Evolutionary conservation across 2,797 vertebrate species (phyloP).

Genomic region (Numenius phaeopus): DNA sequence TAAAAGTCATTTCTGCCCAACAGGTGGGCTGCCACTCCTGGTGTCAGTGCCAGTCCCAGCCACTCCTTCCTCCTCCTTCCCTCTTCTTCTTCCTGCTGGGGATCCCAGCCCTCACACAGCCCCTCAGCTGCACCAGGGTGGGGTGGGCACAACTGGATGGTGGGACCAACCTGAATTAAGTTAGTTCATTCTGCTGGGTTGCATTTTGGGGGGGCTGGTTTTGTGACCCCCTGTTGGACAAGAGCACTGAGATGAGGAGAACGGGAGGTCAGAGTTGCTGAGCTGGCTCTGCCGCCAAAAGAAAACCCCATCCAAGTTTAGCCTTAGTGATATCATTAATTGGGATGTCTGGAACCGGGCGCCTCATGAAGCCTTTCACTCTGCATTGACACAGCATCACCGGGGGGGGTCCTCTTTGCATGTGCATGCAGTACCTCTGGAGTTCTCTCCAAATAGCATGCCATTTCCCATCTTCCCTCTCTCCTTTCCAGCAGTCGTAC

Average conservation of each 20-base stretch:
- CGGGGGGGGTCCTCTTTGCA: not conserved
- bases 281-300: not conserved
- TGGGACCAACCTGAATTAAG: not conserved
- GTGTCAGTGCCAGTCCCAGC: not conserved
- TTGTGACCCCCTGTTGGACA: not conserved
- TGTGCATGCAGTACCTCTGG: accelerated
- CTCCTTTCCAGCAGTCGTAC: not conserved
- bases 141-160: not conserved
- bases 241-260: not conserved
- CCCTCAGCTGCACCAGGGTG: not conserved
- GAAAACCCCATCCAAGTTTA: not conserved
- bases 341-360: not conserved
- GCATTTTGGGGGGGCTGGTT: accelerated
- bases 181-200: not conserved
- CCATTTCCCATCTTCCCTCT: not conserved
- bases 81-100: not conserved
- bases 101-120: not conserved
- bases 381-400: not conserved
- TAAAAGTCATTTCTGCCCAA: not conserved
- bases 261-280: not conserved
- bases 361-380: not conserved
- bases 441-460: not conserved
- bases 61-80: not conserved
- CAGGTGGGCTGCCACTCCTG: accelerated
- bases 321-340: not conserved